Evolutionary conservation across 2,888 invertebrate genomes (phyloP), one percentile per base, ranked within the genome.

Genomic region (Pterostichus niger): DNA sequence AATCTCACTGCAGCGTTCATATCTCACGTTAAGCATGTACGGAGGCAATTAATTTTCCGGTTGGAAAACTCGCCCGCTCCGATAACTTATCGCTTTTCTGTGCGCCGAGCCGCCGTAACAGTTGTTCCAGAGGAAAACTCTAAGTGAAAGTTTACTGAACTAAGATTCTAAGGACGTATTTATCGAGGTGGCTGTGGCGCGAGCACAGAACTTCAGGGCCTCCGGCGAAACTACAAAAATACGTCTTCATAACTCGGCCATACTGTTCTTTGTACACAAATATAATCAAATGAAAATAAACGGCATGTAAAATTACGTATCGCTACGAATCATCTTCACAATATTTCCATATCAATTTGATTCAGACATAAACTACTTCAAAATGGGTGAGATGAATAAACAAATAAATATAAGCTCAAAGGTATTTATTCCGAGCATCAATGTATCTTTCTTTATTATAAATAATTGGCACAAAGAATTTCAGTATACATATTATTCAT

Each of bases 61-160:
- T 82, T 82, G 75, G 75, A 75, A 82, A 82, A 82, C 52, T 56
- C 73, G 73, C 56, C 75, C 75, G 73, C 71, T 75, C 82, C 82
- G 82, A 82, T 82, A 82, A 82, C 46, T 82, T 82, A 82, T 82
- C 82, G 82, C 46, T 75, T 82, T 82, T 82, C 75, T 82, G 40
- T 71, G 44, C 40, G 54, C 46, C 31, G 59, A 56, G 44, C 54
- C 52, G 31, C 15, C n/a, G 75, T 31, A 82, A 75, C 82, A 82
- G 56, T 82, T 82, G 82, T 82, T 71, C 68, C 68, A 17, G n/a
- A 46, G 35, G 75, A 82, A 82, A 82, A 61, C 75, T 82, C 75
- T 82, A 82, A 82, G 82, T 82, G 82, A 82, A 82, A 82, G 82
- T 82, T 82, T 71, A 82, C 59, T 56, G 59, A 82, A 75, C 75